phyloP scores from a whole-genome alignment of 2,888 invertebrate species.

The Eupeodes luniger region DNA sequence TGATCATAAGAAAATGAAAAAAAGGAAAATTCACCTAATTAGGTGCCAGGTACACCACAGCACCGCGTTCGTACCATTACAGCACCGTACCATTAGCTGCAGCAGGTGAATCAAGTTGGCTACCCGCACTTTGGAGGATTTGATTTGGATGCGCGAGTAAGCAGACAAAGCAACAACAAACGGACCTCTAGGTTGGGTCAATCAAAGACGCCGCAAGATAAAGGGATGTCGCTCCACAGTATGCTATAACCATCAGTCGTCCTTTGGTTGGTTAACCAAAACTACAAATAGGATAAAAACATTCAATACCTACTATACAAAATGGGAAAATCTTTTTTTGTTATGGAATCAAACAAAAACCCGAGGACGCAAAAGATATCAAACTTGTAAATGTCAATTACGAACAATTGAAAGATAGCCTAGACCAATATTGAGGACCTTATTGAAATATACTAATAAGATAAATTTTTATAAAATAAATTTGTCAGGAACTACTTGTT shows the following conservation, averaged over 20 bases:
- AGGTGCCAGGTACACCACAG: conserved; percentile 60
- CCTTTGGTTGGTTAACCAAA: conserved; percentile 33
- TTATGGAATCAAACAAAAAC: not conserved
- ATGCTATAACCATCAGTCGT: not conserved
- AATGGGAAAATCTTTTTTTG: not conserved
- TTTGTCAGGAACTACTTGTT: too few relatives aligned
- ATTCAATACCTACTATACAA: not conserved
- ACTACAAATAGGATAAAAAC: conserved; percentile 30
- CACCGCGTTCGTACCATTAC: not conserved
- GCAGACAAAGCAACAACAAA: conserved; percentile 14
- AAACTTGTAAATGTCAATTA: not conserved
- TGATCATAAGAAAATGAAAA: not conserved
- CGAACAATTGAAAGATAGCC: too few relatives aligned
- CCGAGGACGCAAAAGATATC: not conserved
- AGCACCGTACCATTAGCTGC: not conserved
- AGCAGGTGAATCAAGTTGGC: conserved; percentile 47
- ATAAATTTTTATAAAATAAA: too few relatives aligned
- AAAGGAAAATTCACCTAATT: conserved; percentile 44
- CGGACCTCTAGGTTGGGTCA: not conserved
- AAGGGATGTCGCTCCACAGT: conserved; percentile 43
- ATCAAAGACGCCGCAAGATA: conserved; percentile 39
- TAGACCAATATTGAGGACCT: too few relatives aligned
- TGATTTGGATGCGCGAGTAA: conserved; percentile 30
- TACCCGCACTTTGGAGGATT: not conserved
- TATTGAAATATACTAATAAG: too few relatives aligned